Evolutionary conservation across 2,888 invertebrate genomes (phyloP).

Genomic region (Sminthurinus aureus): DNA sequence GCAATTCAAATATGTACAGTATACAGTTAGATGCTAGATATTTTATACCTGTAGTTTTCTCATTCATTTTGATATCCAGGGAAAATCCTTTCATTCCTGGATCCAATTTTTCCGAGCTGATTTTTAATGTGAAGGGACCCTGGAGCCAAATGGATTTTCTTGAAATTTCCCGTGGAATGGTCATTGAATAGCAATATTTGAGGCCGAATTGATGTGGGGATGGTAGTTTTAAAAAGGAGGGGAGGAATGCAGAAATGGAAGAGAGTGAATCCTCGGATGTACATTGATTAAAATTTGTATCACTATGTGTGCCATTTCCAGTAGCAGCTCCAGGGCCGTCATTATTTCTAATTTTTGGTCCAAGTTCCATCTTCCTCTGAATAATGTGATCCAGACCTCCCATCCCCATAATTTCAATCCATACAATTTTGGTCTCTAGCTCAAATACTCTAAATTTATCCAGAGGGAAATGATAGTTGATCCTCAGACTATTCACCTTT

Average conservation of each 20-base stretch:
- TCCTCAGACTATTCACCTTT: slow-evolving; percentile 73
- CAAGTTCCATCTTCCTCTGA: slow-evolving; percentile 6
- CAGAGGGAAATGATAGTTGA: slow-evolving; percentile 79
- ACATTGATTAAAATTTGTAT: no score
- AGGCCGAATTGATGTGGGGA: slow-evolving; percentile 69
- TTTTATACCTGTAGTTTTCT: neutral
- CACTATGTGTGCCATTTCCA: no score
- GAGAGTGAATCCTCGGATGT: neutral
- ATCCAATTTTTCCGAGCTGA: slow-evolving; percentile 71
- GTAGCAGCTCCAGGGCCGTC: no score
- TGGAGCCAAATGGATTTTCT: slow-evolving; percentile 69
- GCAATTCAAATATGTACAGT: no score
- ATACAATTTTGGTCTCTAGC: slow-evolving; percentile 65
- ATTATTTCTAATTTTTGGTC: no score
- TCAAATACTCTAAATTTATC: slow-evolving; percentile 82
- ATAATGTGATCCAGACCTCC: neutral
- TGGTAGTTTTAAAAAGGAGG: no score
- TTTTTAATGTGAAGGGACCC: slow-evolving; percentile 73
- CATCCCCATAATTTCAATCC: slow-evolving; percentile 50
- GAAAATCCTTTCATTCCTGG: slow-evolving; percentile 52
- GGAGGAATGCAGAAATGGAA: no score
- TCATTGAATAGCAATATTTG: slow-evolving; percentile 74
- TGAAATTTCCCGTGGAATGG: slow-evolving; percentile 59
- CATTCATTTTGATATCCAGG: slow-evolving; percentile 17
- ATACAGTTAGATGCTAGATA: no score